Base-by-base conservation (phyloP, 2,797 vertebrate species). In the Scleropages formosus region DNA sequence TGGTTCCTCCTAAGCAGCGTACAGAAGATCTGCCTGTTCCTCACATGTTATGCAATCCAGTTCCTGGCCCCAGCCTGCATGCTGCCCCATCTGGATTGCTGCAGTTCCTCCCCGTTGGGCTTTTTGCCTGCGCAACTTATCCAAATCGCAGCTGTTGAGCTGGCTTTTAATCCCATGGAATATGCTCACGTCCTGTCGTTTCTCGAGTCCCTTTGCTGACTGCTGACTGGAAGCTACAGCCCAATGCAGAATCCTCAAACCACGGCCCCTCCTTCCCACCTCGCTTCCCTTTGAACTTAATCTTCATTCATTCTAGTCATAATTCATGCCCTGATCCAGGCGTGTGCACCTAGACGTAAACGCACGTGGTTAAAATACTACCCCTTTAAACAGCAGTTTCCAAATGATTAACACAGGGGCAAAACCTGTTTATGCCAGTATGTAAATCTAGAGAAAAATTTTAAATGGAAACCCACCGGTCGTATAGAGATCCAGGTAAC, bases 381-480 rank as follows among this genome's bases (percentile, higher is more conserved):
- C 53, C 53, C n/a, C 47, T 69, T 69, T 44, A 26, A 68, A 68
- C 20, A 51, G 9, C 20, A 8, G 20, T 24, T 63, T 61, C 47
- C 67, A 51, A 11, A 49, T 68, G 49, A 53, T 27, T 69, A 27
- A 22, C 26, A 69, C 31, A 39, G 2, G 31, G 31, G 31, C 2
- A 26, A 62, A 24, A 3, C 20, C 10, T 12, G 20, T 39, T 31
- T 39, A 31, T 39, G 31, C 31, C 39, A 31, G 31, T 6, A 31
- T 2, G 31, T 31, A 39, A 2, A 39, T 39, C 39, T 8, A 51
- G 49, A 10, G 4, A 44, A 49, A 69, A 46, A 16, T 53, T 69
- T 49, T 69, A 49, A 49, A 69, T 69, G 67, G 67, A 69, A 49
- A 22, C 47, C 24, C 46, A 51, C 67, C 26, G 67, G 67, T 53